Conservation (phyloP, 2,888 invertebrate species). For the Serrognathus titanus region DNA sequence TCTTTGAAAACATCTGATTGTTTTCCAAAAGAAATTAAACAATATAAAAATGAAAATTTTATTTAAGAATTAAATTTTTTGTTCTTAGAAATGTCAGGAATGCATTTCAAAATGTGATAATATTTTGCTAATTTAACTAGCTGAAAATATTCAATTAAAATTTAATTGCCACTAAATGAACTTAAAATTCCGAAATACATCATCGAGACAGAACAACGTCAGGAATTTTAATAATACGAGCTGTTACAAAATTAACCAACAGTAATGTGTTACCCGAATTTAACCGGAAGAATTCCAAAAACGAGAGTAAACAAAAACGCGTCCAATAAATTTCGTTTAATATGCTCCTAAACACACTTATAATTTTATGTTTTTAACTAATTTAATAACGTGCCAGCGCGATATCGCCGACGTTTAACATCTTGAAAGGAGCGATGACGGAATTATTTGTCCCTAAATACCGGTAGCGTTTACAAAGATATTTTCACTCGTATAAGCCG, state of each 20-base stretch:
- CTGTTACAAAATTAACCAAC: background rate
- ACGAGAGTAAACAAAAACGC: conserved; percentile 2
- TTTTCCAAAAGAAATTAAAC: too few species aligned
- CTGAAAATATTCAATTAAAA: too few species aligned
- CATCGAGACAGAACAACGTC: too few species aligned
- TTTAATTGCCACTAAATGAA: too few species aligned
- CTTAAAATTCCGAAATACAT: too few species aligned
- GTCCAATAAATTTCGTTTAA: conserved; percentile 19
- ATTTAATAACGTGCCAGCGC: conserved; percentile 19
- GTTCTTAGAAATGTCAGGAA: too few species aligned
- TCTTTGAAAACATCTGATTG: too few species aligned
- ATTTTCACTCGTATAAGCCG: background rate
- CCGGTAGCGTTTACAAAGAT: conserved; percentile 23
- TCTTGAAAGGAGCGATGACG: conserved; percentile 23
- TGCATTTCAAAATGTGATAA: too few species aligned
- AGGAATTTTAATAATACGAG: background rate
- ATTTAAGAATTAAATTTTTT: too few species aligned
- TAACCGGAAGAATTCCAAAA: background rate
- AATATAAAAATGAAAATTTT: too few species aligned
- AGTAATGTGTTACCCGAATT: background rate
- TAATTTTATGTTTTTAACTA: conserved; percentile 15
- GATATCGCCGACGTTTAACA: conserved; percentile 13
- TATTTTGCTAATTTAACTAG: too few species aligned
- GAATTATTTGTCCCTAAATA: conserved; percentile 33
- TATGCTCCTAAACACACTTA: conserved; percentile 7